These are phyloP conservation scores for Phaonia tiefii DNA, from an alignment of 2,888 invertebrate genomes.

Conservation along the genomic window DNA sequence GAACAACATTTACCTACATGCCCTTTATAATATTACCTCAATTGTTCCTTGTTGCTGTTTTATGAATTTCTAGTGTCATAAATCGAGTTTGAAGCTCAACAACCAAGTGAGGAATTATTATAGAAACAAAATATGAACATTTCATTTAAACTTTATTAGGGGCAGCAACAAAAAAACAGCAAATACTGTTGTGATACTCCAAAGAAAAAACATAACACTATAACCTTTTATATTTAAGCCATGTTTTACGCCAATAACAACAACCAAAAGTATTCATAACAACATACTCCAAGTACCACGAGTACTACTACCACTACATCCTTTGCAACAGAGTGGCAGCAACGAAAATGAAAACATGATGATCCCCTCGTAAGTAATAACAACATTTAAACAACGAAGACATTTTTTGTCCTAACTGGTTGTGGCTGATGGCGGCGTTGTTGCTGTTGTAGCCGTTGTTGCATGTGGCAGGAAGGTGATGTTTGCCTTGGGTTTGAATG, in stretches of 20 bases:
- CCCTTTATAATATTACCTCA: no score
- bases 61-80: constrained; percentile 36
- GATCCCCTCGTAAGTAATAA: constrained; percentile 22
- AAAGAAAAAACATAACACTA: constrained; percentile 7
- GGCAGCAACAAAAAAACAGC: not conserved
- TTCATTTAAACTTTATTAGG: no score
- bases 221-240: constrained; percentile 18
- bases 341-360: constrained; percentile 19
- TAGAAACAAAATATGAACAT: constrained; percentile 13
- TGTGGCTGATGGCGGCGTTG: not conserved
- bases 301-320: no score
- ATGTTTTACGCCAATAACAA: not conserved
- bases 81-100: constrained; percentile 17
- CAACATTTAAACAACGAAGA: constrained; percentile 11
- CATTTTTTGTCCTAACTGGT: constrained; percentile 22
- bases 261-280: not conserved
- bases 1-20: no score
- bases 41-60: no score
- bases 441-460: constrained; percentile 1
- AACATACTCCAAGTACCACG: not conserved
- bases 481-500: constrained; percentile 2
- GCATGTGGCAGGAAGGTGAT: not conserved
- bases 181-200: constrained; percentile 10
- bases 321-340: not conserved
- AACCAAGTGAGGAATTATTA: not conserved